Evolutionary conservation across 2,888 invertebrate genomes (phyloP).

Genomic region (Tridacna crocea): DNA sequence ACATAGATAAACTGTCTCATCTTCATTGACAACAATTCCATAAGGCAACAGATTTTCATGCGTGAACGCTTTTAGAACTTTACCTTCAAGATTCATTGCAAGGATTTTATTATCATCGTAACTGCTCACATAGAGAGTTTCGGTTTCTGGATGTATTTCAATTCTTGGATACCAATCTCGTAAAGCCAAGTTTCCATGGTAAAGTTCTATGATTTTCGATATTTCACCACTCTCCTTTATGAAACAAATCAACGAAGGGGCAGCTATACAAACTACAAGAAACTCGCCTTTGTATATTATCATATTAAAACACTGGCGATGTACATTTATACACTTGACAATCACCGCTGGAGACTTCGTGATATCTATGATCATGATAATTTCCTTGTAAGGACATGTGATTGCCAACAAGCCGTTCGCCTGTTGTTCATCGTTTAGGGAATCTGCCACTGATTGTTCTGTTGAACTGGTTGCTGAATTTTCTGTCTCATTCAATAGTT

Average conservation of each 20-base stretch:
- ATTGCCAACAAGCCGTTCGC: background rate
- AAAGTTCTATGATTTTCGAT: background rate
- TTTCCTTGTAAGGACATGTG: background rate
- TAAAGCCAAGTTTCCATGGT: background rate
- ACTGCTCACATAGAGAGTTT: conserved; percentile 11
- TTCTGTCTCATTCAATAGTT: background rate
- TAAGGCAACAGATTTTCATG: background rate
- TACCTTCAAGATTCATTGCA: background rate
- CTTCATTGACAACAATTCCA: conserved; percentile 2
- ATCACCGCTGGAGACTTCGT: background rate
- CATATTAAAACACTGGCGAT: background rate
- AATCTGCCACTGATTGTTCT: background rate
- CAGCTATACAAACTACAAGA: background rate
- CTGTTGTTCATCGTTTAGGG: background rate
- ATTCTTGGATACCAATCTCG: conserved; percentile 10
- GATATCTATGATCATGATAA: background rate
- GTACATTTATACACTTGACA: background rate
- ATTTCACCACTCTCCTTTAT: background rate
- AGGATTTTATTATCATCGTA: conserved; percentile 3
- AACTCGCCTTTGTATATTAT: background rate
- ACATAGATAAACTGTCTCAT: conserved; percentile 4
- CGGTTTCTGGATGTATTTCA: background rate
- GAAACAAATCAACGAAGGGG: background rate
- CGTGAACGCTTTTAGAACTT: background rate
- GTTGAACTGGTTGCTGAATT: background rate